Evolutionary conservation across 2,113 vertebrate species (phyloP), one percentile per base, ranked within the genome.

Genomic region (Butorides virescens): DNA sequence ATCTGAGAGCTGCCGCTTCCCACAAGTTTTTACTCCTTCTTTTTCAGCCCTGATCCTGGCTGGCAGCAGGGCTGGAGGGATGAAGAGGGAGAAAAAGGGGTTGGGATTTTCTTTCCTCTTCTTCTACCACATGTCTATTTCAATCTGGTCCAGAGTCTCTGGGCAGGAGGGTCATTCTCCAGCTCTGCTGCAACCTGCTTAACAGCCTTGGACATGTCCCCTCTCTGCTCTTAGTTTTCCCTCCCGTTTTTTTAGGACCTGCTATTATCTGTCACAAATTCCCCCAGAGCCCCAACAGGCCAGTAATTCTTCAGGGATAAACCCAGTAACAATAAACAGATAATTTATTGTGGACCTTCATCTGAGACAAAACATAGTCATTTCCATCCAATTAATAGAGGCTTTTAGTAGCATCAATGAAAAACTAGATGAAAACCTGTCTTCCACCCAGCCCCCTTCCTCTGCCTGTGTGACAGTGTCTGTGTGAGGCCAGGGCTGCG

Each of bases 311-410:
- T 78, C 27, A 30, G 4, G 27, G 70, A 81, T 56, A 76, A 93
- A 93, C 73, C 27, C 36, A 90, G 44, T 30, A 75, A 81, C 23
- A 68, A 85, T 78, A 89, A 95, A 67, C 30, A 88, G 58, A 66
- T 42, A 85, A 86, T 85, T 89, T 92, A 87, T 82, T 81, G 27
- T 27, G 20, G 49, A 66, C 63, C 63, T 90, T 58, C 10, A 0
- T 59, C 50, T 77, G 61, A 93, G 70, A 87, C 59, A 91, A 93
- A 96, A 92, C 34, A 68, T 78, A 36, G 68, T 68, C 85, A 92
- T 90, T 96, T 92, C 46, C 37, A 70, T 84, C 30, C 70, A 94
- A 91, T 87, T 91, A 95, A 65, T 42, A 82, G 67, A 20, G 20
- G 50, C 29, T 94, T 94, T 87, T 91, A 86, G 72, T 34, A 92